These are phyloP conservation scores for Camptogramma bilineatum DNA, from an alignment of 2,888 invertebrate genomes.

Conservation along the genomic window DNA sequence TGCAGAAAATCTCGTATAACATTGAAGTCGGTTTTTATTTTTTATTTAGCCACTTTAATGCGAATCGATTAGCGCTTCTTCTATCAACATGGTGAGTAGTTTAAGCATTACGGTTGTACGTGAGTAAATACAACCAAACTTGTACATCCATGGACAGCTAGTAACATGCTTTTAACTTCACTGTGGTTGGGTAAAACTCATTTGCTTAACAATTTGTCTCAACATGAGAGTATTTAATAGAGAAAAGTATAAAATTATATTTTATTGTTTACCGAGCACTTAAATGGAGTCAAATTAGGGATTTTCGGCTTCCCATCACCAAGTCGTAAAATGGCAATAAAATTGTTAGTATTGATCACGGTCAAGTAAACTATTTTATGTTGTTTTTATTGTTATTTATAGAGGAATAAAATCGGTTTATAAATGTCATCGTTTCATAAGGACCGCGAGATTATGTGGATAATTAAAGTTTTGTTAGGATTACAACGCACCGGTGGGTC, in stretches of 20 bases:
- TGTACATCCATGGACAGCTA: too few relatives aligned
- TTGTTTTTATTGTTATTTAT: slow-evolving; percentile 84
- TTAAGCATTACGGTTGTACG: too few relatives aligned
- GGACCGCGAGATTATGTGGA: slow-evolving; percentile 49
- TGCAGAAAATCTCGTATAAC: too few relatives aligned
- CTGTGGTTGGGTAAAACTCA: slow-evolving; percentile 14
- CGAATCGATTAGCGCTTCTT: too few relatives aligned
- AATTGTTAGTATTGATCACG: slow-evolving; percentile 77
- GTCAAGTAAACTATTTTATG: slow-evolving; percentile 81
- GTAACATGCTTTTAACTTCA: too few relatives aligned
- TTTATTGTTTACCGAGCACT: slow-evolving; percentile 76
- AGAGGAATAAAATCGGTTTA: slow-evolving; percentile 78
- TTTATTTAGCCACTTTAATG: too few relatives aligned
- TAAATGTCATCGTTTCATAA: slow-evolving; percentile 74
- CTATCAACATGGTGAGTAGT: too few relatives aligned
- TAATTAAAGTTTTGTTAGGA: slow-evolving; percentile 49
- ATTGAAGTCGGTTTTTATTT: too few relatives aligned
- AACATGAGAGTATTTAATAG: slow-evolving; percentile 26
- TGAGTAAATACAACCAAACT: too few relatives aligned
- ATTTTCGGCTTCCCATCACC: slow-evolving; percentile 76
- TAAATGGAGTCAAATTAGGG: slow-evolving; percentile 81
- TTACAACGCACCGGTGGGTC: slow-evolving; percentile 44
- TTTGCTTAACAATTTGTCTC: slow-evolving; percentile 20
- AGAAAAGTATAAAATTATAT: slow-evolving; percentile 66
- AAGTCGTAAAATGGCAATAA: slow-evolving; percentile 77